phyloP scores from a whole-genome alignment of 2,797 vertebrate species.

The Lepus townsendii region DNA sequence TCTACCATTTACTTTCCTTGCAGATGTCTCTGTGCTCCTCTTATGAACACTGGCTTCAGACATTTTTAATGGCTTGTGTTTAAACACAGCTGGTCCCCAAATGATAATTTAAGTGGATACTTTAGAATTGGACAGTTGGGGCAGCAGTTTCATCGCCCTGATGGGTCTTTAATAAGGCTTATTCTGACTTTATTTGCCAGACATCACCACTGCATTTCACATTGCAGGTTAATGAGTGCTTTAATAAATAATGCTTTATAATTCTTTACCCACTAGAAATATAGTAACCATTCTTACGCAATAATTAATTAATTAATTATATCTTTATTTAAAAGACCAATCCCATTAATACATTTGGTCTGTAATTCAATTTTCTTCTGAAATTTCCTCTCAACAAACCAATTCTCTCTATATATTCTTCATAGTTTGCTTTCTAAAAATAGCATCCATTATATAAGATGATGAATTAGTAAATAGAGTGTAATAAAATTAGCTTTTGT shows the following conservation, averaged over 20 bases:
- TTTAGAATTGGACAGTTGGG: not conserved
- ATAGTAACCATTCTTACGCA: not conserved
- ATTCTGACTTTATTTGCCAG: conserved; percentile 29
- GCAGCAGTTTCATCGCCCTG: not conserved
- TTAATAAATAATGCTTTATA: conserved; percentile 18
- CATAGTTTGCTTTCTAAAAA: conserved; percentile 26
- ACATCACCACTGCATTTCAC: not conserved
- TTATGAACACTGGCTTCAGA: not conserved
- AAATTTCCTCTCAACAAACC: conserved; percentile 2
- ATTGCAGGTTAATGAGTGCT: not conserved
- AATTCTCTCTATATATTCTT: not conserved
- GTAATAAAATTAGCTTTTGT: conserved; percentile 36
- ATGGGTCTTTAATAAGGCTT: conserved; percentile 10
- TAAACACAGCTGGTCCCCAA: not conserved
- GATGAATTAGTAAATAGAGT: not conserved
- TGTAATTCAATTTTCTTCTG: conserved; percentile 17
- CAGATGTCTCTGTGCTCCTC: not conserved
- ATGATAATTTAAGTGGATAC: not conserved
- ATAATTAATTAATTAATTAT: conserved; percentile 20
- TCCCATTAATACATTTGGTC: not conserved
- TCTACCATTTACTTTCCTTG: not conserved
- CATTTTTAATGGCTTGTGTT: not conserved
- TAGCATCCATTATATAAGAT: not conserved
- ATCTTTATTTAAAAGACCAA: conserved; percentile 40
- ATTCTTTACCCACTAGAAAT: not conserved